Evolutionary conservation across 2,888 invertebrate species (phyloP).

Genomic region (Erebia palarica): DNA sequence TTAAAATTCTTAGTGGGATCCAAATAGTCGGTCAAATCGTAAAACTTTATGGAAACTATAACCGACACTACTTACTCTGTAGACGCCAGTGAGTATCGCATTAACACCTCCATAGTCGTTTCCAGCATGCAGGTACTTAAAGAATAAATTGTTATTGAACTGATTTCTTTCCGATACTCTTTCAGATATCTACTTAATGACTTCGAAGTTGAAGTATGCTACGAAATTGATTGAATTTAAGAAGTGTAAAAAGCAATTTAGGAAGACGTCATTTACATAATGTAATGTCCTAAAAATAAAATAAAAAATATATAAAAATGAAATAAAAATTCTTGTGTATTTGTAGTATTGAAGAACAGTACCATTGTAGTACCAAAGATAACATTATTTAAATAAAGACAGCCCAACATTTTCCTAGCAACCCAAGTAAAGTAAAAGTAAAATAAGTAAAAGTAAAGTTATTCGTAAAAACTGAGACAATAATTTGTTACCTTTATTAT

Average conservation of each 20-base stretch:
- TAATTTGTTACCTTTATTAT: too few species aligned
- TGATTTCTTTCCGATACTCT: conserved; percentile 13
- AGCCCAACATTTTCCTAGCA: too few species aligned
- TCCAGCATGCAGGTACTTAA: background rate
- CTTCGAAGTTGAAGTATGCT: background rate
- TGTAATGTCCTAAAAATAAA: too few species aligned
- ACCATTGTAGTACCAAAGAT: too few species aligned
- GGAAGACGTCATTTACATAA: background rate
- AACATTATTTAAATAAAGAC: too few species aligned
- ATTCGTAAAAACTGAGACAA: too few species aligned
- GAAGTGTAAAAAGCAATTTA: background rate
- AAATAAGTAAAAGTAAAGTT: too few species aligned
- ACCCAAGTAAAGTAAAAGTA: too few species aligned
- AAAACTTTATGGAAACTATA: conserved; percentile 35
- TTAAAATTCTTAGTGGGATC: conserved; percentile 29
- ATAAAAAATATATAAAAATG: too few species aligned
- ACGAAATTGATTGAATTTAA: too few species aligned
- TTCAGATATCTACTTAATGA: background rate
- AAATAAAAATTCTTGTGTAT: too few species aligned
- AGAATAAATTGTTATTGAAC: conserved; percentile 7
- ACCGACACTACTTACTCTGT: conserved; percentile 17
- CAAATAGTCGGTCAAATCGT: conserved; percentile 28
- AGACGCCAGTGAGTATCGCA: conserved; percentile 21
- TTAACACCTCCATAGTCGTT: conserved; percentile 23
- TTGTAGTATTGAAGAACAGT: too few species aligned